A percentile compares a stretch with the other conserved stretches of the same genome.
Evolutionary conservation across 92 coral and sea anemone genomes (phyloP).

Genomic region (Phenganax stokvisi): DNA sequence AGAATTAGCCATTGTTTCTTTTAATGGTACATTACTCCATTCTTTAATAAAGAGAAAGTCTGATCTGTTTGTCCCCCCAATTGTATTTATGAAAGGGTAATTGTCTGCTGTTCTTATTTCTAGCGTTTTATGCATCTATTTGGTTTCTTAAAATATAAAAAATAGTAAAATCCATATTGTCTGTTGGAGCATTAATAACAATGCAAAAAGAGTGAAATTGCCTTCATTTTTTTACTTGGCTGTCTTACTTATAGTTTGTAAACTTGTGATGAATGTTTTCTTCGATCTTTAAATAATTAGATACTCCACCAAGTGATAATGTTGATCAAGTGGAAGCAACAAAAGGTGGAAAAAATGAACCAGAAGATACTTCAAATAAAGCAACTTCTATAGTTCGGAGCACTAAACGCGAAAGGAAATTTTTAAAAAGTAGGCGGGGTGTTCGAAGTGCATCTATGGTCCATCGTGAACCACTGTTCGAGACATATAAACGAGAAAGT

Average conservation of each 20-base stretch:
- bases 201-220: background rate
- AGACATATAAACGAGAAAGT: background rate
- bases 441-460: conserved; percentile 20
- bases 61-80: conserved; percentile 3
- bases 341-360: background rate
- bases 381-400: background rate
- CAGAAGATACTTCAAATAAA: too few relatives aligned
- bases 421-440: background rate
- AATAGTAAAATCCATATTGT: conserved; percentile 4
- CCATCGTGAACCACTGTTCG: conserved; percentile 4
- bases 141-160: background rate
- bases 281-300: too few relatives aligned
- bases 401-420: background rate
- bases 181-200: background rate
- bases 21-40: too few relatives aligned
- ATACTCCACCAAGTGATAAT: background rate
- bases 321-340: conserved; percentile 35
- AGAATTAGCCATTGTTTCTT: too few relatives aligned
- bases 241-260: too few relatives aligned
- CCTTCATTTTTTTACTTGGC: background rate
- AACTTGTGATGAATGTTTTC: too few relatives aligned
- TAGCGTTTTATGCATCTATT: background rate
- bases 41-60: background rate
- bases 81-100: background rate
- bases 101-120: background rate